Base-by-base conservation (phyloP, 2,113 vertebrate species). In the Lophochroa leadbeateri region DNA sequence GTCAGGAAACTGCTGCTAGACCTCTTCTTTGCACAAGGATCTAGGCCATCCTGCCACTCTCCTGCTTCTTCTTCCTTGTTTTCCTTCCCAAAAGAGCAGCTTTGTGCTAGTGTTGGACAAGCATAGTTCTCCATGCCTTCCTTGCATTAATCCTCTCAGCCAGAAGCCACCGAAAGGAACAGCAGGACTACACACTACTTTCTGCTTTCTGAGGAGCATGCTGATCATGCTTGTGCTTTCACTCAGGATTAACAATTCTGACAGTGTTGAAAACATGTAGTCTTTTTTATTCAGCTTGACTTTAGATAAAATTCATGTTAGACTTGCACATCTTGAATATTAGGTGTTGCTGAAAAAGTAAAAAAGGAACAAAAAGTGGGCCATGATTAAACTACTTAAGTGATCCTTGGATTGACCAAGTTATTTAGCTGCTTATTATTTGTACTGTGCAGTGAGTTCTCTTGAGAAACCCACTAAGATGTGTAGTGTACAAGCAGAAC, bases 371-470 rank as follows among this genome's bases (percentile, higher is more conserved):
- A 50, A 43, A 55, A 86, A 71, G 2, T 17, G 44, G 20, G 10
- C 27, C 37, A 64, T 2, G 3, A 8, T 74, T 72, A 80, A 74
- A 46, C n/a, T 57, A 16, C 31, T 88, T 70, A 68, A 35, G 21
- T 46, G 20, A 50, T 52, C 33, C 46, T 91, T 20, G 9, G 4
- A 25, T 82, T 0, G 0, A 35, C 29, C 60, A 43, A 60, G 9
- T 64, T 82, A n/a, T 86, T 85, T 28, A 33, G 10, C 35, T 94
- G 33, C 35, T 50, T 81, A 11, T 92, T 70, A 47, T 63, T 78
- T 52, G 5, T 68, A 17, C 41, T n/a, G 7, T 44, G 24, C 52
- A 49, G 21, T 47, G 60, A 78, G 10, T 70, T 86, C 33, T 24
- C 24, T 21, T 61, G 47, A 78, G 27, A 64, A 89, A 71, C n/a